Percentiles rank a stretch among this genome's conserved stretches.
These are phyloP conservation scores for Hippocampus barbouri DNA, from an alignment of 2,113 vertebrate genomes.

Conservation along the genomic window DNA sequence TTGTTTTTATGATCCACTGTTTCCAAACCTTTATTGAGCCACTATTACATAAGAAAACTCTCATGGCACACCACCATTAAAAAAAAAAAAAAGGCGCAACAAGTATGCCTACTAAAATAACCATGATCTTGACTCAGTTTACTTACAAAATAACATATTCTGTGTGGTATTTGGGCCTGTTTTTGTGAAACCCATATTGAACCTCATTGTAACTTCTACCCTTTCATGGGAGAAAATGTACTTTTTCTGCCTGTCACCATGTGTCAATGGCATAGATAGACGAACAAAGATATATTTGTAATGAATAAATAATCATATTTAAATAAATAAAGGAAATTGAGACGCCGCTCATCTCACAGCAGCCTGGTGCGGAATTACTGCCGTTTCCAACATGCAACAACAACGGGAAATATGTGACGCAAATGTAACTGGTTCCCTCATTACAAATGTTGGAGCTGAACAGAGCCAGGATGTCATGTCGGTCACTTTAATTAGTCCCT, in stretches of 20 bases:
- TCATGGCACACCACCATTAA: neutral
- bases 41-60: neutral
- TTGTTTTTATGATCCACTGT: neutral
- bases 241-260: neutral
- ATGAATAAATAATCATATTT: neutral
- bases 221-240: neutral
- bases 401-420: no score
- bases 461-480: constrained; percentile 32
- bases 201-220: neutral
- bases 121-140: neutral
- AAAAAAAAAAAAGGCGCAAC: neutral
- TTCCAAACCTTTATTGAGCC: neutral
- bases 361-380: neutral
- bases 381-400: neutral
- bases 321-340: neutral
- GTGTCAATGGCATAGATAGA: neutral
- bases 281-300: neutral
- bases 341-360: no score
- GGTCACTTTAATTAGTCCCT: constrained; percentile 48
- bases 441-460: constrained; percentile 27
- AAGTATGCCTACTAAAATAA: neutral
- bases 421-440: constrained; percentile 17
- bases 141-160: neutral
- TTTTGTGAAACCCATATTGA: no score
- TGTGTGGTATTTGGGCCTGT: neutral